Evolutionary conservation across 2,113 vertebrate genomes (phyloP).

Genomic region (Malurus alboscapulatus): DNA sequence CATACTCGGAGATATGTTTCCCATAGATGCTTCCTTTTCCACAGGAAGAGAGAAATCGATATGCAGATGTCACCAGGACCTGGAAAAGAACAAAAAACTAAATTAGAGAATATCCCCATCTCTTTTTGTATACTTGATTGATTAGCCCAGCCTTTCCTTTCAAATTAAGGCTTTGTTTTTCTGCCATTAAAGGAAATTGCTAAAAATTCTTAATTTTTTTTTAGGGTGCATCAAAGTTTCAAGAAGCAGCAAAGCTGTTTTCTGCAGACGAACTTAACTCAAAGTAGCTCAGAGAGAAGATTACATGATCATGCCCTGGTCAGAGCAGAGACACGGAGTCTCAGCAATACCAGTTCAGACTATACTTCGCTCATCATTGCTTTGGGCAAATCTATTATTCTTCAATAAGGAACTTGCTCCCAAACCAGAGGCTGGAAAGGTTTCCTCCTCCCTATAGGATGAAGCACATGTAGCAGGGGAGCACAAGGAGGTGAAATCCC

Average conservation of each 20-base stretch:
- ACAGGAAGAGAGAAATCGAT: background rate
- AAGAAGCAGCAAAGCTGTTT: background rate
- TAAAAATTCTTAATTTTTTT: background rate
- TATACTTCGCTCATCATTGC: constrained; percentile 81
- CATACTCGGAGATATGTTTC: background rate
- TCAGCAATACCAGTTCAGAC: constrained; percentile 80
- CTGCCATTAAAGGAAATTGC: background rate
- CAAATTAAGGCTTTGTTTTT: background rate
- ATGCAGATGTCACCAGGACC: background rate
- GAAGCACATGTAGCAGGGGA: background rate
- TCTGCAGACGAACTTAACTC: background rate
- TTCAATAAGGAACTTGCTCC: background rate
- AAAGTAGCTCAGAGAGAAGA: constrained; percentile 83
- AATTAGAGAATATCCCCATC: background rate
- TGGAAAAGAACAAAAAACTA: background rate
- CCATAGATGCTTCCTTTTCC: background rate
- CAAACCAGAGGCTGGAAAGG: background rate
- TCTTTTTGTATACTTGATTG: background rate
- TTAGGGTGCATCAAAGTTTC: background rate
- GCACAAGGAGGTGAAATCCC: background rate
- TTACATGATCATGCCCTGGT: constrained; percentile 78
- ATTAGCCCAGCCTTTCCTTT: background rate
- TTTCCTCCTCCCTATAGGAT: background rate
- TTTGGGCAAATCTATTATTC: background rate
- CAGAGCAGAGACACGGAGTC: constrained; percentile 64